Percentiles rank a stretch among this genome's conserved stretches.
These are phyloP conservation scores for Drosophila quinaria DNA, from an alignment of 2,888 invertebrate genomes.

Conservation along the genomic window DNA sequence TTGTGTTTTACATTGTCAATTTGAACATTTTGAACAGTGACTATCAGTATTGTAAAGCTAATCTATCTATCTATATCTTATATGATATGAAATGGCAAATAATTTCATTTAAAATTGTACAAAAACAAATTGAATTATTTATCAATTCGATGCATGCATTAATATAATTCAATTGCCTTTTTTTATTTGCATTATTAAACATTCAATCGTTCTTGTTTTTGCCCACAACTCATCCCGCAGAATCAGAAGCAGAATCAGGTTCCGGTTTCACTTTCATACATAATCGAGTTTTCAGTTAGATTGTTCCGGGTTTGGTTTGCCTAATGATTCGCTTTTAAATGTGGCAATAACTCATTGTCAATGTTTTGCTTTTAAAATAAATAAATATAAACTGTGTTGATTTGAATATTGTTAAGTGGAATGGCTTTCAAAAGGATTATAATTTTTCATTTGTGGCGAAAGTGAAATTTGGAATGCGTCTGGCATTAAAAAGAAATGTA, in stretches of 20 bases:
- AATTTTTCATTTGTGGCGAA: slow-evolving; percentile 20
- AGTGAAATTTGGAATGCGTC: slow-evolving; percentile 22
- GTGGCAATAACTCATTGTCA: slow-evolving; percentile 33
- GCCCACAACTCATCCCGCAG: slow-evolving; percentile 18
- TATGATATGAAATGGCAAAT: neutral
- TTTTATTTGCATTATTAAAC: slow-evolving; percentile 13
- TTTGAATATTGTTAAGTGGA: slow-evolving; percentile 12
- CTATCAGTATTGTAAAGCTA: neutral
- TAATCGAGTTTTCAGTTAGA: slow-evolving; percentile 10
- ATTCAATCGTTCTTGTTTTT: slow-evolving; percentile 14
- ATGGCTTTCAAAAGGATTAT: neutral
- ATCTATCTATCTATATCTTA: neutral
- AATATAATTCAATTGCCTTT: slow-evolving; percentile 7
- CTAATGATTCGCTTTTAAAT: slow-evolving; percentile 19
- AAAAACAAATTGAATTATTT: slow-evolving; percentile 2
- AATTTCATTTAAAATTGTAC: neutral
- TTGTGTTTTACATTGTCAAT: neutral
- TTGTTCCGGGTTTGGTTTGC: slow-evolving; percentile 35
- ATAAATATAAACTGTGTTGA: slow-evolving; percentile 1
- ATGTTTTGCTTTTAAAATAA: slow-evolving; percentile 4
- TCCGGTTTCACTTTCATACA: slow-evolving; percentile 44
- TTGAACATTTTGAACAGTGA: neutral
- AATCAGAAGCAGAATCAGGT: neutral
- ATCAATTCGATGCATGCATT: slow-evolving; percentile 7
- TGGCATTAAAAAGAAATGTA: neutral